Evolutionary conservation across 2,113 vertebrate species (phyloP), one percentile per base, ranked within the genome.

Genomic region (Camelus dromedarius): DNA sequence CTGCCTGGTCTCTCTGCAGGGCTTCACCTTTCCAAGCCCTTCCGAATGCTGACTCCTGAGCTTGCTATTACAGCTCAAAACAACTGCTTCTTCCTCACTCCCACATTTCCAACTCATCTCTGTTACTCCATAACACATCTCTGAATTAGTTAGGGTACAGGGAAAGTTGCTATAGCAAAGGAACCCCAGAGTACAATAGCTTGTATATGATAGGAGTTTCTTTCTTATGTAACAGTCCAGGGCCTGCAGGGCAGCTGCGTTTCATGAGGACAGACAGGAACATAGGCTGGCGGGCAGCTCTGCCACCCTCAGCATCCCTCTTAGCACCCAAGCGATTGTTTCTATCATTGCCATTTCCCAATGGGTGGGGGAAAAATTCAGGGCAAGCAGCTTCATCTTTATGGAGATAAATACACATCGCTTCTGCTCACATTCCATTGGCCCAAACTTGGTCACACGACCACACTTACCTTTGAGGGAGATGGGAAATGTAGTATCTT

Each of bases 351-450:
- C 26, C 50, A 60, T 89, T 94, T 89, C 26, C 64, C n/a, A 69
- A 26, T 2, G 75, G 24, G n/a, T 89, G 56, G 64, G 18, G 11
- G 3, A 18, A 87, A 52, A 58, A 76, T 32, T 62, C 28, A 82
- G 38, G 60, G 76, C 52, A 95, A 89, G 19, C 11, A 70, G 26
- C 56, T 96, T 73, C 58, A 88, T 66, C 62, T 92, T 72, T 73
- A 80, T n/a, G n/a, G 58, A 92, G 50, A 38, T 80, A 69, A 92
- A 69, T 72, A 73, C 10, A 72, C 32, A 60, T 83, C 24, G 79
- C 26, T 85, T 89, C 30, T 94, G 72, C 26, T 82, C 46, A 64
- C 2, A 76, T 64, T 58, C 19, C 58, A 77, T 58, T 79, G 77
- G 42, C 30, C 56, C 50, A 89, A 77, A 89, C 18, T 83, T 62